Conservation (phyloP, 2,888 invertebrate genomes). For the Plagodis pulveraria region DNA sequence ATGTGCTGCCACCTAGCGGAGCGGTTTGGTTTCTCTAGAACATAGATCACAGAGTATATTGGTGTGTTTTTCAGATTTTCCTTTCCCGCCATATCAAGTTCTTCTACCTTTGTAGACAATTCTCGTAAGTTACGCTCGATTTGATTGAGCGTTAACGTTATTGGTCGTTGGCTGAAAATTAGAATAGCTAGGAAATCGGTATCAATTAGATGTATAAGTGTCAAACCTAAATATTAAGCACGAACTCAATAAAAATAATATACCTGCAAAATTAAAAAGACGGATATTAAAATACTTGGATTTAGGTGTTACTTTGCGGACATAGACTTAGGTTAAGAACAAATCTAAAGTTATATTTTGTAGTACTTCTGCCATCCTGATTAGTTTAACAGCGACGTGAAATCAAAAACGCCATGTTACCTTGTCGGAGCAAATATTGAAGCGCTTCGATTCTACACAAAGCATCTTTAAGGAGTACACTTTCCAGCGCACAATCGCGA, state of each 20-base stretch:
- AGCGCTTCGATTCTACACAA: too few species aligned
- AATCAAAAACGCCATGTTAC: too few species aligned
- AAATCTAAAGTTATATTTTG: too few species aligned
- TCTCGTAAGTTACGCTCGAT: constrained; percentile 39
- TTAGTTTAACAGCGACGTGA: too few species aligned
- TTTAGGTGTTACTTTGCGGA: not conserved
- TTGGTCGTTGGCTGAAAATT: constrained; percentile 12
- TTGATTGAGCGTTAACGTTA: constrained; percentile 36
- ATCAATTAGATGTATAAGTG: too few species aligned
- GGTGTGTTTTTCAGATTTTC: constrained; percentile 68
- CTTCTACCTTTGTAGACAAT: constrained; percentile 45
- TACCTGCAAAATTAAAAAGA: not conserved
- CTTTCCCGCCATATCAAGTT: constrained; percentile 58
- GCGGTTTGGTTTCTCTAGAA: constrained; percentile 58
- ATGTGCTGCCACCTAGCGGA: constrained; percentile 83
- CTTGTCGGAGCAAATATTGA: too few species aligned
- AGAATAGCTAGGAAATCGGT: not conserved
- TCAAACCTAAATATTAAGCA: not conserved
- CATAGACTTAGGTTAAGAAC: not conserved
- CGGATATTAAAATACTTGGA: not conserved
- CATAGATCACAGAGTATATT: constrained; percentile 60
- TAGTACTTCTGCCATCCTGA: too few species aligned
- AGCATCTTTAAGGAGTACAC: too few species aligned
- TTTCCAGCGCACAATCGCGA: too few species aligned
- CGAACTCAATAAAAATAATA: not conserved